These are phyloP conservation scores for Alviniconcha marisindica DNA, from an alignment of 1,140 invertebrate genomes.

Conservation along the genomic window DNA sequence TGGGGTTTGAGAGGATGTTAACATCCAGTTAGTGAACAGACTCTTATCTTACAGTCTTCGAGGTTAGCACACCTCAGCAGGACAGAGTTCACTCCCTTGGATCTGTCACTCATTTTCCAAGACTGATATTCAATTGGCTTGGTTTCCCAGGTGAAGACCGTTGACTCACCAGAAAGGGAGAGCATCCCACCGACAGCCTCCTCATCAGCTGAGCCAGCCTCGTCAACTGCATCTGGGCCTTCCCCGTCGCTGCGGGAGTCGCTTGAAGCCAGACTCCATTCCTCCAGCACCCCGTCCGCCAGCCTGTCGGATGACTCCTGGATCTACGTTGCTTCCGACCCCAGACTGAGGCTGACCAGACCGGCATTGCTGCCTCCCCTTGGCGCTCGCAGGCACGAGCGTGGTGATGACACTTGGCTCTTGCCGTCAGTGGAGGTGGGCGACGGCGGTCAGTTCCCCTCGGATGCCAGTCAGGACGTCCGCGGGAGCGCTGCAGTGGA, in stretches of 20 bases:
- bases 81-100: no score
- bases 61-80: no score
- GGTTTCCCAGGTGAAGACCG: constrained; percentile 2
- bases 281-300: not conserved
- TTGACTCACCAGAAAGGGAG: not conserved
- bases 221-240: not conserved
- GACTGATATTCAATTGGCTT: no score
- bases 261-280: not conserved
- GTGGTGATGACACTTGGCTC: constrained; percentile 3
- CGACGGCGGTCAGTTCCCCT: not conserved
- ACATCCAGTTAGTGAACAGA: no score
- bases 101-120: no score
- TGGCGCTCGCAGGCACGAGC: not conserved
- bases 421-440: not conserved
- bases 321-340: constrained; percentile 11
- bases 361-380: not conserved
- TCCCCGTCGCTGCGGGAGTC: not conserved
- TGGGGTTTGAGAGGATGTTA: no score
- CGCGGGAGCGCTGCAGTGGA: not conserved
- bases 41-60: no score
- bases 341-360: not conserved
- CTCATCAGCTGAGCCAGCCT: not conserved
- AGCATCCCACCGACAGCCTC: not conserved
- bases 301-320: constrained; percentile 35
- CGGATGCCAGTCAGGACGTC: not conserved